These are phyloP conservation scores for Aphis craccivora DNA, from an alignment of 1,140 invertebrate genomes.

Conservation along the genomic window DNA sequence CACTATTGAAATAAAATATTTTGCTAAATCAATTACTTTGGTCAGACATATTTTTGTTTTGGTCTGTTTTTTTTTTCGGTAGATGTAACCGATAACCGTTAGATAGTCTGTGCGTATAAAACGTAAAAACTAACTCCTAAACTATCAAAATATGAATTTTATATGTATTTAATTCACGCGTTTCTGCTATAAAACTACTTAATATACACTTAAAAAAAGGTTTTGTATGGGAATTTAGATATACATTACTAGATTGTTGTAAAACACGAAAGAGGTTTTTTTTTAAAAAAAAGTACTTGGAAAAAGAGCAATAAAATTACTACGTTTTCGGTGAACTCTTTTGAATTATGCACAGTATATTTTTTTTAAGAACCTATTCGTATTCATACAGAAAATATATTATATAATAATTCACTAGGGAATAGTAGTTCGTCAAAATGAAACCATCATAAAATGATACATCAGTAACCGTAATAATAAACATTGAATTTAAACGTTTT, in stretches of 20 bases:
- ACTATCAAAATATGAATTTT: constrained; percentile 6
- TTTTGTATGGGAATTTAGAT: constrained; percentile 26
- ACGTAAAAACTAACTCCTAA: not conserved
- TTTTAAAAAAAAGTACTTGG: not conserved
- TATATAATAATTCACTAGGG: constrained; percentile 17
- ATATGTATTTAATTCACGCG: constrained; percentile 31
- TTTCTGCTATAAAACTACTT: constrained; percentile 28
- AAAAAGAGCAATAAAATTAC: constrained; percentile 26
- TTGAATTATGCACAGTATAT: constrained; percentile 21
- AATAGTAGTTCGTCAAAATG: constrained; percentile 8
- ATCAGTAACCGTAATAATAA: not conserved
- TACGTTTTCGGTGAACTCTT: not conserved
- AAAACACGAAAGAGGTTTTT: constrained; percentile 37
- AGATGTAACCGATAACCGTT: not conserved
- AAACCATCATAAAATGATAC: constrained; percentile 26
- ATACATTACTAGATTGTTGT: constrained; percentile 39
- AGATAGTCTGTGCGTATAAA: not conserved
- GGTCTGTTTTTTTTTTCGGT: not conserved
- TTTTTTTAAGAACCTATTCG: constrained; percentile 40
- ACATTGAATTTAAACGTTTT: constrained; percentile 10
- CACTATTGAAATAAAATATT: not conserved
- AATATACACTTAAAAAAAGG: constrained; percentile 40
- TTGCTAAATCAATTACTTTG: not conserved
- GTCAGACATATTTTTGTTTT: not conserved
- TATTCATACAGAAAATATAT: constrained; percentile 24